Base-by-base conservation (phyloP, 2,888 invertebrate genomes). In the Anagyrus pseudococci region DNA sequence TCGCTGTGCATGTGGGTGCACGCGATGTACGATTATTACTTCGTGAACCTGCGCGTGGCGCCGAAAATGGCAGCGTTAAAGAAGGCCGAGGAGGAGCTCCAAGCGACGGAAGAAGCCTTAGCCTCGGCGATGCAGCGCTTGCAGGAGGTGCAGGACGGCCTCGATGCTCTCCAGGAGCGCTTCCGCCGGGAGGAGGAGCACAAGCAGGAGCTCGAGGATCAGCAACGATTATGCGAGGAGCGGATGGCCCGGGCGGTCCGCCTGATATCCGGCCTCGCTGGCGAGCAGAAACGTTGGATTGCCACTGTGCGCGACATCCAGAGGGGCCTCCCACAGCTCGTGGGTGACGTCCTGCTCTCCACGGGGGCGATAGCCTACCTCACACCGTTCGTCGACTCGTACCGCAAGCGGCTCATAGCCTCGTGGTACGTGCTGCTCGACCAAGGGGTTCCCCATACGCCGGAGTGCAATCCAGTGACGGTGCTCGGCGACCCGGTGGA, bases 11-110 rank as follows among this genome's bases (percentile, higher is more conserved):
- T 92, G 84, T 94, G 94, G 94, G 89, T 95, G 29, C 90, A 93
- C 71, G 96, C 96, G 0, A 94, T 97, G 89, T 96, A 91, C 81
- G 89, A 94, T 76, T 97, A 93, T 80, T 96, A 96, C 77, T 90
- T 91, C 76, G 94, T 96, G 0, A 93, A 93, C 73, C 85, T 87
- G 69, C 85, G 84, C 6, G 93, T 94, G 0, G 92, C 90, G 0
- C 97, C 97, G 0, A 98, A 98, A 82, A 94, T 94, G 81, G 89
- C 87, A 2, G 92, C 93, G 3, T 82, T 96, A 25, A 86, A 85
- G 0, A 84, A 85, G 29, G 96, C 96, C 0, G 88, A 88, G 49
- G 83, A 82, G 13, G 88, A 89, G n/a, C 82, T 93, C 1, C 83
- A 82, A 1, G 82, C 83, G 53, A 88, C 93, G 0, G 89, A 93